Evolutionary conservation across 1,140 invertebrate genomes (phyloP).

Genomic region (Galleria mellonella): DNA sequence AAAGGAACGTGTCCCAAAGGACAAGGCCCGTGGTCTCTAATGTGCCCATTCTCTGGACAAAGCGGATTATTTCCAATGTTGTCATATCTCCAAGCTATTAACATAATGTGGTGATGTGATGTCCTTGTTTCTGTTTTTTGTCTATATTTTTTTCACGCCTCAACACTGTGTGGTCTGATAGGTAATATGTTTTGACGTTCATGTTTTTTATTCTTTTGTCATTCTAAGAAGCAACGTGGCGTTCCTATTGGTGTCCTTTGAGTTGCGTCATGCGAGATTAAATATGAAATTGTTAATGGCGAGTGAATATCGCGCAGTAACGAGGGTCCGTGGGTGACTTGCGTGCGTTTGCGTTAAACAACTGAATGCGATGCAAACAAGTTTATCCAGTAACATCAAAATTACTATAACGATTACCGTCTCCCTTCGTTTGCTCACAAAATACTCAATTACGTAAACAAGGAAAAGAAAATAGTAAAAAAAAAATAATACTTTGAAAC

Average conservation of each 20-base stretch:
- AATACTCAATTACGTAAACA: constrained; percentile 66
- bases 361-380: neutral
- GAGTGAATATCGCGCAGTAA: too few relatives aligned
- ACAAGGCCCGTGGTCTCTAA: constrained; percentile 33
- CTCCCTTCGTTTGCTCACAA: constrained; percentile 50
- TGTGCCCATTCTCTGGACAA: constrained; percentile 53
- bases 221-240: constrained; percentile 25
- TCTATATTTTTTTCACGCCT: constrained; percentile 25
- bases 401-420: constrained; percentile 50
- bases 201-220: constrained; percentile 5
- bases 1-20: constrained; percentile 50
- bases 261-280: constrained; percentile 20
- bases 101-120: constrained; percentile 54
- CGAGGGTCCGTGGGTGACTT: too few relatives aligned
- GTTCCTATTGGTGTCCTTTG: constrained; percentile 5
- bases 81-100: constrained; percentile 57
- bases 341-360: neutral
- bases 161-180: constrained; percentile 42
- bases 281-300: constrained; percentile 16
- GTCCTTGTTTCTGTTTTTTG: constrained; percentile 43
- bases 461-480: constrained; percentile 35
- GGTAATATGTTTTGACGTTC: constrained; percentile 14
- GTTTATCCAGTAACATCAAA: constrained; percentile 33
- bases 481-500: constrained; percentile 9
- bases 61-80: constrained; percentile 63